Percentiles rank a stretch among this genome's conserved stretches.
These are phyloP conservation scores for Todus mexicanus DNA, from an alignment of 2,797 vertebrate species.

Conservation along the genomic window DNA sequence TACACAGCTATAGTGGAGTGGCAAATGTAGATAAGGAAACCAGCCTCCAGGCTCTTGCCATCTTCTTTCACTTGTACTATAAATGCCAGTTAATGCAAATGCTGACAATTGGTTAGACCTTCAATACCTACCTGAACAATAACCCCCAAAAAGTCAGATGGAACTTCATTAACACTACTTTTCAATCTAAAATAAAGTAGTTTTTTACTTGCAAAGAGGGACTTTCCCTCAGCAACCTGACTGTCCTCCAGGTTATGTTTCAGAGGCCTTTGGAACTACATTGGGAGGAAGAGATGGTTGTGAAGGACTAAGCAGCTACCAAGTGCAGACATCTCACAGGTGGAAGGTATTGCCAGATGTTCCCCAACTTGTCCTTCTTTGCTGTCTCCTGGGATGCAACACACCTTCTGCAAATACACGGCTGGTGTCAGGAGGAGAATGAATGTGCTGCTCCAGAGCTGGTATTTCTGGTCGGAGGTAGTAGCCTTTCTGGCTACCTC, in stretches of 20 bases:
- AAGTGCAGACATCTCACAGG: conserved; percentile 4
- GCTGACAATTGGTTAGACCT: not conserved
- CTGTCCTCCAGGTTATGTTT: conserved; percentile 3
- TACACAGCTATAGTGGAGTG: not conserved
- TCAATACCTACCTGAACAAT: conserved; percentile 37
- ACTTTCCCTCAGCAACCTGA: conserved; percentile 36
- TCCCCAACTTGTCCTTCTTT: not conserved
- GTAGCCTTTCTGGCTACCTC: not conserved
- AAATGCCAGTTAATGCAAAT: conserved; percentile 49
- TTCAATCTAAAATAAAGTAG: not conserved
- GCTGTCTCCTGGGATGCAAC: not conserved
- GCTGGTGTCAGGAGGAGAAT: not conserved
- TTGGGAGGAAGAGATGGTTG: not conserved
- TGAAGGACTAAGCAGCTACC: not conserved
- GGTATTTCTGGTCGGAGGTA: not conserved
- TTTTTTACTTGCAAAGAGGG: not conserved
- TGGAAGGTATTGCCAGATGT: not conserved
- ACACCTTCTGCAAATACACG: not conserved
- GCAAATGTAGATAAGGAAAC: not conserved
- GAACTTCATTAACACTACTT: not conserved
- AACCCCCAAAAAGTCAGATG: not conserved
- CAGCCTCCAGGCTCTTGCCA: not conserved
- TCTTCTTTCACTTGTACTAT: conserved; percentile 3
- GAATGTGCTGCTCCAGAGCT: not conserved
- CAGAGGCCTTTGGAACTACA: not conserved